phyloP scores from a whole-genome alignment of 2,888 invertebrate species.

The Drosophila meridionalis region DNA sequence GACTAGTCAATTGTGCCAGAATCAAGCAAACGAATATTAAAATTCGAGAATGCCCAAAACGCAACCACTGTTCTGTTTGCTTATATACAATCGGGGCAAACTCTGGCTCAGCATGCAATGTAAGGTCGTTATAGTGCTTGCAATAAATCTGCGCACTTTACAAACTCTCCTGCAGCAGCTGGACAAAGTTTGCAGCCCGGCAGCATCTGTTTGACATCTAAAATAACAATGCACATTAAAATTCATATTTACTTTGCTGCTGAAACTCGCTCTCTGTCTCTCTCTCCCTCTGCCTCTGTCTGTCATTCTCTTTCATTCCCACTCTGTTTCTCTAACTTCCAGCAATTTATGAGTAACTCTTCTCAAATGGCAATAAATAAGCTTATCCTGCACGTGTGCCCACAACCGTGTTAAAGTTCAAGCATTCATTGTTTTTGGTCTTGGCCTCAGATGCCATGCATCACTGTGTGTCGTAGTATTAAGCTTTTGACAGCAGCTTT shows the following conservation, averaged over 20 bases:
- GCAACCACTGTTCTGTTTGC: slow-evolving; percentile 8
- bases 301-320: not conserved
- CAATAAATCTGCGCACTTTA: slow-evolving; percentile 48
- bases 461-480: slow-evolving; percentile 26
- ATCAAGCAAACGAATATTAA: slow-evolving; percentile 79
- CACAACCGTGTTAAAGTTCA: slow-evolving; percentile 21
- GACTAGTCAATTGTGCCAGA: slow-evolving; percentile 66
- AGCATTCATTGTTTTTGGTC: slow-evolving; percentile 12
- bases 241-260: slow-evolving; percentile 8
- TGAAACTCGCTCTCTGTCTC: not conserved
- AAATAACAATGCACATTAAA: slow-evolving; percentile 12
- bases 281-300: not conserved
- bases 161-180: slow-evolving; percentile 41
- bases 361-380: slow-evolving; percentile 61
- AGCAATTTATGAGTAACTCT: slow-evolving; percentile 46
- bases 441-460: slow-evolving; percentile 22
- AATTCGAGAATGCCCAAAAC: slow-evolving; percentile 56
- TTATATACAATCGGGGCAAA: not conserved
- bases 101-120: slow-evolving; percentile 19
- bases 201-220: slow-evolving; percentile 37
- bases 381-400: slow-evolving; percentile 54
- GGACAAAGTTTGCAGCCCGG: slow-evolving; percentile 40
- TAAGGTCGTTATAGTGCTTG: slow-evolving; percentile 30
- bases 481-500: slow-evolving; percentile 45
- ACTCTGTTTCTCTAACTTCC: not conserved